Evolutionary conservation across 2,113 vertebrate genomes (phyloP), one percentile per base, ranked within the genome.

Genomic region (Columba janthina): DNA sequence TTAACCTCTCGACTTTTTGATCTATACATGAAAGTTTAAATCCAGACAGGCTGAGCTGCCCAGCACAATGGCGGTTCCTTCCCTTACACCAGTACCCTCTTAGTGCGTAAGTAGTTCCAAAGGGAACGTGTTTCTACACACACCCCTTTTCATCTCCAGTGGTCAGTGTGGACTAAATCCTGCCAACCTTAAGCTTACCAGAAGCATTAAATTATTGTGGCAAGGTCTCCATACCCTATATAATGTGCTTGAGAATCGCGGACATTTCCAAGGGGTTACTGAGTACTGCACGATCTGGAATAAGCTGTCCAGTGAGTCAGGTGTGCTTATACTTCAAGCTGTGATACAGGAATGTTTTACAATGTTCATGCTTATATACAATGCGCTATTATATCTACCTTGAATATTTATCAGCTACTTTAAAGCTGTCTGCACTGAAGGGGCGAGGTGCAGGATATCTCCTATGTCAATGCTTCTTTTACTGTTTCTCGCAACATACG

Each of bases 11-110:
- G 0, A 87, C 90, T 90, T 96, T 93, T 94, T 93, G 64, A 94
- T 95, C 75, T 86, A 80, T 70, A 80, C 67, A 90, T 88, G 56
- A 88, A 95, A 96, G 75, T 80, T 76, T 84, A 84, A 96, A 93
- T 46, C 31, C 82, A 93, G 75, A 56, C 71, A 56, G 71, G 38
- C 81, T 93, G 91, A 67, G 58, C 74, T 95, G 85, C 77, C 48
- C 64, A 73, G 48, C 79, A 80, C 85, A 94, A 88, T 83, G 71
- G 82, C 5, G 91, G 78, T 77, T 90, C 82, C 85, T 90, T 94
- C 88, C 93, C 89, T 90, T 83, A 70, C 56, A 91, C 74, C 58
- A 76, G 46, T 9, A 66, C 54, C 14, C 46, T 88, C 58, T 73
- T 67, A 70, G 31, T 95, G 75, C 51, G 22, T 32, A 70, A 91